Evolutionary conservation across 2,113 vertebrate genomes (phyloP).

Genomic region (Ahaetulla prasina): DNA sequence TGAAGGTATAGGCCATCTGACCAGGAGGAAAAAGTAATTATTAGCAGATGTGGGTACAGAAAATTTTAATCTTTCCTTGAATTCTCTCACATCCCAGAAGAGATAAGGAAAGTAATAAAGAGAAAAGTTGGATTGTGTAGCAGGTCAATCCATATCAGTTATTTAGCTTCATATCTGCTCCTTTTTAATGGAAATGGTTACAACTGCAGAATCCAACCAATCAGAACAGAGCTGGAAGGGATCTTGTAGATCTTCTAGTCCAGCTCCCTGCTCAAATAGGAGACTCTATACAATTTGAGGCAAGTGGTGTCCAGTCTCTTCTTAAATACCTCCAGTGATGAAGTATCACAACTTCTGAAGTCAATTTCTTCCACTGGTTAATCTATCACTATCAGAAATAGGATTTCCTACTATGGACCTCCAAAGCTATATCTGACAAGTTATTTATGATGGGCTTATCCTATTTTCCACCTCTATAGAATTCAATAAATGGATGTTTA

Average conservation of each 20-base stretch:
- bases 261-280: not conserved
- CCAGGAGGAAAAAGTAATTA: not conserved
- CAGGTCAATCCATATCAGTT: not conserved
- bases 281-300: not conserved
- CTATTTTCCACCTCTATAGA: not conserved
- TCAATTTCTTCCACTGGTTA: not conserved
- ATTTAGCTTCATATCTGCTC: not conserved
- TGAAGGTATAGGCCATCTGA: not conserved
- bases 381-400: not conserved
- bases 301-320: not conserved
- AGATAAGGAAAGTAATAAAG: not conserved
- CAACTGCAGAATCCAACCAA: not conserved
- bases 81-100: not conserved
- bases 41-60: not conserved
- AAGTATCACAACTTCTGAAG: not conserved
- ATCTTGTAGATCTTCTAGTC: not conserved
- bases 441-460: not conserved
- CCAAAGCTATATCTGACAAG: not conserved
- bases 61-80: not conserved
- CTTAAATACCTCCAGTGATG: not conserved
- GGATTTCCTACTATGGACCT: not conserved
- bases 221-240: not conserved
- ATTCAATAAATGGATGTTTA: not conserved
- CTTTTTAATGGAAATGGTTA: conserved; percentile 39
- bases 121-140: not conserved